These are phyloP conservation scores for Cryptocephalus moraei DNA, from an alignment of 2,888 invertebrate species.

Conservation along the genomic window DNA sequence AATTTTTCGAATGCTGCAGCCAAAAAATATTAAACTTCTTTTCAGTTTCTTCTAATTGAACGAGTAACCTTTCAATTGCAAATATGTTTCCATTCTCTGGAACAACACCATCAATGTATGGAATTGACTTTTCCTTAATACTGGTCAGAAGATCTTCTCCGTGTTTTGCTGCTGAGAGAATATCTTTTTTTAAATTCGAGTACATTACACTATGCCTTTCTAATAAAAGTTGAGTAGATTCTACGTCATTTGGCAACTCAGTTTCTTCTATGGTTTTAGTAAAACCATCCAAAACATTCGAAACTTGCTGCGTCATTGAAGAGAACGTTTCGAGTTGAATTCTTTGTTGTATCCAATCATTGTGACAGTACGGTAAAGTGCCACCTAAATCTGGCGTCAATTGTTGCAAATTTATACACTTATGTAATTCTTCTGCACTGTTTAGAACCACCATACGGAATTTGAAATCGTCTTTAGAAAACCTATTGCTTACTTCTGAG, in stretches of 20 bases:
- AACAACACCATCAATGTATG: conserved; percentile 45
- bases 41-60: conserved; percentile 91
- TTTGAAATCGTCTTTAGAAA: conserved; percentile 86
- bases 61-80: conserved; percentile 82
- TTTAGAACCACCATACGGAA: conserved; percentile 85
- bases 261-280: conserved; percentile 82
- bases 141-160: conserved; percentile 77
- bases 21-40: conserved; percentile 90
- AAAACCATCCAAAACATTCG: conserved; percentile 74
- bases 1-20: conserved; percentile 80
- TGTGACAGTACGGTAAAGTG: conserved; percentile 78
- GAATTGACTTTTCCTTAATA: conserved; percentile 48
- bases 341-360: conserved; percentile 95
- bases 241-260: conserved; percentile 90
- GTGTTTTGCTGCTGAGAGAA: conserved; percentile 76
- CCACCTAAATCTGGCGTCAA: conserved; percentile 87
- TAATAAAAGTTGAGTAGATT: conserved; percentile 78
- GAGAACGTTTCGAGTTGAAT: conserved; percentile 95
- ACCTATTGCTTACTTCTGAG: conserved; percentile 86
- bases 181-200: conserved; percentile 70
- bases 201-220: conserved; percentile 69
- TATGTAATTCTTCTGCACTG: conserved; percentile 73
- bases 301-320: conserved; percentile 80
- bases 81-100: conserved; percentile 70
- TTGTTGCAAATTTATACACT: conserved; percentile 73